Percentiles rank a stretch among this genome's conserved stretches.
Conservation (phyloP, 1,140 invertebrate genomes). For the Drosophila suzukii region DNA sequence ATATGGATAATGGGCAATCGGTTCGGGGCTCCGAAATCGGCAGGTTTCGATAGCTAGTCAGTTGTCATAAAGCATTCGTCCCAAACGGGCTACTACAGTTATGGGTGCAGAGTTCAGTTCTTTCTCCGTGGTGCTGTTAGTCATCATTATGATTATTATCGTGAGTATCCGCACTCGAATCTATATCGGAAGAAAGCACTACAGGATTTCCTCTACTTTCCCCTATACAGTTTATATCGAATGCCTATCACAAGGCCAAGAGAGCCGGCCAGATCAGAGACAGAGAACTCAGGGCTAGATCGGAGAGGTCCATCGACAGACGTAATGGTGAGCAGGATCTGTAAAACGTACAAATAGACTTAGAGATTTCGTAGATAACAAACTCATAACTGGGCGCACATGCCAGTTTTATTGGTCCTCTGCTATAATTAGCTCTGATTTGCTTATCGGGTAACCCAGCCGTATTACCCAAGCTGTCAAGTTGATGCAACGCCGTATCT, state of each 20-base stretch:
- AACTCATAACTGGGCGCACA: conserved; percentile 25
- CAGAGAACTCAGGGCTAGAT: background rate
- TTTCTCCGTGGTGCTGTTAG: conserved; percentile 15
- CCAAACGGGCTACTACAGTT: background rate
- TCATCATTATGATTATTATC: conserved; percentile 23
- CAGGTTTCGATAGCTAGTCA: conserved; percentile 16
- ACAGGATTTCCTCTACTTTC: background rate
- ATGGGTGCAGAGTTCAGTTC: conserved; percentile 13
- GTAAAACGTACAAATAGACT: conserved; percentile 5
- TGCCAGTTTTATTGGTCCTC: conserved; percentile 6
- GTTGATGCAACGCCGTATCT: conserved; percentile 33
- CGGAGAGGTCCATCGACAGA: background rate
- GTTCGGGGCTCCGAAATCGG: conserved; percentile 12
- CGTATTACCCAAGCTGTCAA: conserved; percentile 19
- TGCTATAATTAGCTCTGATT: conserved; percentile 47
- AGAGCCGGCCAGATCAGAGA: conserved; percentile 1
- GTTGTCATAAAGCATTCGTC: conserved; percentile 20
- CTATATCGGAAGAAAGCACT: background rate
- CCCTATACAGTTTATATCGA: conserved; percentile 24
- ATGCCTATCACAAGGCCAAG: conserved; percentile 26
- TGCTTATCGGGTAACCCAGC: conserved; percentile 33
- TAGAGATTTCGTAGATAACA: conserved; percentile 2
- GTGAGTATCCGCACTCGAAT: conserved; percentile 20
- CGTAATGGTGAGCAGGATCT: conserved; percentile 27
- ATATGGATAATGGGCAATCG: conserved; percentile 39